These are phyloP conservation scores for Chrysaora quinquecirrha DNA, from an alignment of 30 jellyfish, hydroid and myxozoan genomes.

Conservation along the genomic window DNA sequence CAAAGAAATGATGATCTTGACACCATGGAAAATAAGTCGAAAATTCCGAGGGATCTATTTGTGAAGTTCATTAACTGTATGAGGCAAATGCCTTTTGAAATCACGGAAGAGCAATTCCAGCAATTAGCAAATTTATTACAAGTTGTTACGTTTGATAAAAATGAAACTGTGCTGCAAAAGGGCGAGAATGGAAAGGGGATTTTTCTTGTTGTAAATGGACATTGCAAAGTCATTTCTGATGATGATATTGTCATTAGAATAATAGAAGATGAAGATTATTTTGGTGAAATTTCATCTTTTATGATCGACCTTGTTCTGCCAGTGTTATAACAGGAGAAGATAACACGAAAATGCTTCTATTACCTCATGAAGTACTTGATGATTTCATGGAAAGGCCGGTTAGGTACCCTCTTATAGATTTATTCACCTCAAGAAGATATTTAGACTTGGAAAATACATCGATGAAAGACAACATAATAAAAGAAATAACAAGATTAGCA, in stretches of 20 bases:
- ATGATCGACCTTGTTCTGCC: conserved; percentile 61
- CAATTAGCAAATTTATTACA: conserved; percentile 15
- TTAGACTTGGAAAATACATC: conserved; percentile 41
- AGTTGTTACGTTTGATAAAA: conserved; percentile 34
- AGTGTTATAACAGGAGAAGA: conserved; percentile 46
- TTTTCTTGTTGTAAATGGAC: conserved; percentile 63
- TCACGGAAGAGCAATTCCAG: conserved; percentile 48
- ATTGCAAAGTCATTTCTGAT: conserved; percentile 44
- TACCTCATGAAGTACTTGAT: conserved; percentile 12
- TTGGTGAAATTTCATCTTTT: conserved; percentile 78
- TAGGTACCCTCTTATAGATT: conserved; percentile 27
- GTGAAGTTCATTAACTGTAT: conserved; percentile 39
- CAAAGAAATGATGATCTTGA: no score
- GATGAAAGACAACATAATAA: conserved; percentile 6
- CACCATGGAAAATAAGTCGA: no score
- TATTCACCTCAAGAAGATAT: conserved; percentile 49
- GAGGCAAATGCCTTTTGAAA: conserved; percentile 53
- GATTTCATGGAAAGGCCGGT: conserved; percentile 27
- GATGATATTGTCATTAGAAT: conserved; percentile 13
- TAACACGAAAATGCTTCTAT: conserved; percentile 38
- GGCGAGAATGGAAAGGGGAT: conserved; percentile 58
- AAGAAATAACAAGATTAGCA: background rate
- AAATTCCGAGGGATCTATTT: conserved; percentile 27
- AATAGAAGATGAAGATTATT: conserved; percentile 53
- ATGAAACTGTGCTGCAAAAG: conserved; percentile 25